Evolutionary conservation across 2,797 vertebrate species (phyloP).

Genomic region (Sciurus vulgaris): DNA sequence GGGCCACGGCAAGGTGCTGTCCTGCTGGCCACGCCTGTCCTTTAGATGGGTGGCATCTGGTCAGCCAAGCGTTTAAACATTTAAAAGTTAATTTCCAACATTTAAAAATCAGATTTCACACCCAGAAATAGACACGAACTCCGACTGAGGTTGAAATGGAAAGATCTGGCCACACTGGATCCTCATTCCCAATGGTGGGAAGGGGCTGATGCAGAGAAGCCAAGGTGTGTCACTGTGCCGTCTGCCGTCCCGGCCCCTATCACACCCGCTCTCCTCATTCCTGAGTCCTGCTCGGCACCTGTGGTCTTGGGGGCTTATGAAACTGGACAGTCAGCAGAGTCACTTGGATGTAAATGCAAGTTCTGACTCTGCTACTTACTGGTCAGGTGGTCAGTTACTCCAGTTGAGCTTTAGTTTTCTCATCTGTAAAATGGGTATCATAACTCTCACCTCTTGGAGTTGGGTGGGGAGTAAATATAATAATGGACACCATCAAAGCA

Average conservation of each 20-base stretch:
- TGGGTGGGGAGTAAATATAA: not conserved
- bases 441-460: not conserved
- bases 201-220: not conserved
- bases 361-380: not conserved
- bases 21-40: not conserved
- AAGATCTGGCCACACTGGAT: accelerated
- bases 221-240: accelerated
- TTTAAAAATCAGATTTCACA: not conserved
- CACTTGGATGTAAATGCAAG: not conserved
- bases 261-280: not conserved
- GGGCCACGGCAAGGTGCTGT: not conserved
- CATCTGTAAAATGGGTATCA: not conserved
- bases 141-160: not conserved
- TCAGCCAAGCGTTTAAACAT: not conserved
- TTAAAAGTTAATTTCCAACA: not conserved
- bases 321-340: not conserved
- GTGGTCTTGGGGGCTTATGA: not conserved
- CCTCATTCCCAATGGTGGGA: not conserved
- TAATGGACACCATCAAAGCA: not conserved
- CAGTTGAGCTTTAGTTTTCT: not conserved
- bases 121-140: not conserved
- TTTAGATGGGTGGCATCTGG: not conserved
- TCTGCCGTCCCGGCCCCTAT: not conserved
- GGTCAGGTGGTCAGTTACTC: not conserved
- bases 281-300: not conserved